phyloP scores from a whole-genome alignment of 2,797 vertebrate species.

The Sebastes nivosus region DNA sequence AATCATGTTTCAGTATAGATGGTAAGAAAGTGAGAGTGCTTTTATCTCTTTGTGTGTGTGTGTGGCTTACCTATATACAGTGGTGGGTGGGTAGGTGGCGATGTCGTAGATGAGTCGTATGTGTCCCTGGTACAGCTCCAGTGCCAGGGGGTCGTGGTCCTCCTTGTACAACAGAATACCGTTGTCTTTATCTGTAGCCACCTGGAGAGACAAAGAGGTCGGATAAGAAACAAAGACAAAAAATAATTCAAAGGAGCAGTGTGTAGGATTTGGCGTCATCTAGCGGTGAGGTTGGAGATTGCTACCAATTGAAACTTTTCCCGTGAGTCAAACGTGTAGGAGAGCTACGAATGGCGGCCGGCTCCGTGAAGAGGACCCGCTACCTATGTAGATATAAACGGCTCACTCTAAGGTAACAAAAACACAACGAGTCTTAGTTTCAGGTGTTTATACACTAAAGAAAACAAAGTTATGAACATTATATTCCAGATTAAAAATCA shows the following conservation, averaged over 20 bases:
- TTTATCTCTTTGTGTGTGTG: not conserved
- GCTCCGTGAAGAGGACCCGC: accelerated
- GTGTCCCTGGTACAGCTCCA: conserved; percentile 96
- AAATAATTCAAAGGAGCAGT: not conserved
- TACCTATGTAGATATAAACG: accelerated
- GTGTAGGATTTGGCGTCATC: not conserved
- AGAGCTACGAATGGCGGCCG: no score
- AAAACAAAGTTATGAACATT: not conserved
- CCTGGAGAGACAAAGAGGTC: conserved; percentile 72
- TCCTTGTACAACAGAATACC: conserved; percentile 95
- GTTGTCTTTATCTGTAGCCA: conserved; percentile 95
- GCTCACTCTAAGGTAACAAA: no score
- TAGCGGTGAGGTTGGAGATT: not conserved
- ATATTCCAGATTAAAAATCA: not conserved
- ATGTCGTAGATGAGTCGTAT: conserved; percentile 94
- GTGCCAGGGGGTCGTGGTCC: conserved; percentile 92
- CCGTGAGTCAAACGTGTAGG: accelerated
- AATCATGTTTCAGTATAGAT: not conserved
- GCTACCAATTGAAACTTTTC: not conserved
- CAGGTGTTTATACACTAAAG: not conserved
- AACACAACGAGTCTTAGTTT: no score
- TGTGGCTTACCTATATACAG: conserved; percentile 70
- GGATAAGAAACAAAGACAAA: not conserved
- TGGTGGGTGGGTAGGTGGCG: conserved; percentile 89
- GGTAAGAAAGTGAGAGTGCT: not conserved